Evolutionary conservation across 2,113 vertebrate species (phyloP).

Genomic region (Chaetura pelagica): DNA sequence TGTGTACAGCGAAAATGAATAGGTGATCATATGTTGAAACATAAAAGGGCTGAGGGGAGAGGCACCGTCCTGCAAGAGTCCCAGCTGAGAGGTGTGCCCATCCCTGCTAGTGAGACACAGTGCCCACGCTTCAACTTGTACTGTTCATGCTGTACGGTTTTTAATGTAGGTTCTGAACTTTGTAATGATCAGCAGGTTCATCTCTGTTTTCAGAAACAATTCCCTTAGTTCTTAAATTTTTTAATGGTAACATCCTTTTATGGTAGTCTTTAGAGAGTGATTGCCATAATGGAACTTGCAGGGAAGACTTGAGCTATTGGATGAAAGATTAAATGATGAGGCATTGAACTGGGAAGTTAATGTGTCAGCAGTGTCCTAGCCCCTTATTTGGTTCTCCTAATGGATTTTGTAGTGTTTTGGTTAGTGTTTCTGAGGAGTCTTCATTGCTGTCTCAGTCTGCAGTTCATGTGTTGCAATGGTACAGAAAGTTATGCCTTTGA

Average conservation of each 20-base stretch:
- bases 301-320: not conserved
- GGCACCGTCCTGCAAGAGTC: not conserved
- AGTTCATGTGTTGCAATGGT: not conserved
- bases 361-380: not conserved
- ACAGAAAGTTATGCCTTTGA: not conserved
- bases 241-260: not conserved
- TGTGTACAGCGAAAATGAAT: not conserved
- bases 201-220: not conserved
- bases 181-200: not conserved
- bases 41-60: not conserved
- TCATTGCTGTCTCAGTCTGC: not conserved
- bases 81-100: not conserved
- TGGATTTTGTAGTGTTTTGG: not conserved
- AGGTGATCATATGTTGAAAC: not conserved
- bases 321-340: not conserved
- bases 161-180: not conserved
- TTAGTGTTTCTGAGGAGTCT: not conserved
- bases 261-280: not conserved
- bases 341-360: not conserved
- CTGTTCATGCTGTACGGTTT: accelerated
- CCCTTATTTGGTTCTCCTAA: not conserved
- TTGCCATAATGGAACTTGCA: not conserved
- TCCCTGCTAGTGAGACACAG: accelerated
- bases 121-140: accelerated
- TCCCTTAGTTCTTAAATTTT: accelerated